Evolutionary conservation across 2,888 invertebrate genomes (phyloP), one percentile per base, ranked within the genome.

Genomic region (Amblyteles armatorius): DNA sequence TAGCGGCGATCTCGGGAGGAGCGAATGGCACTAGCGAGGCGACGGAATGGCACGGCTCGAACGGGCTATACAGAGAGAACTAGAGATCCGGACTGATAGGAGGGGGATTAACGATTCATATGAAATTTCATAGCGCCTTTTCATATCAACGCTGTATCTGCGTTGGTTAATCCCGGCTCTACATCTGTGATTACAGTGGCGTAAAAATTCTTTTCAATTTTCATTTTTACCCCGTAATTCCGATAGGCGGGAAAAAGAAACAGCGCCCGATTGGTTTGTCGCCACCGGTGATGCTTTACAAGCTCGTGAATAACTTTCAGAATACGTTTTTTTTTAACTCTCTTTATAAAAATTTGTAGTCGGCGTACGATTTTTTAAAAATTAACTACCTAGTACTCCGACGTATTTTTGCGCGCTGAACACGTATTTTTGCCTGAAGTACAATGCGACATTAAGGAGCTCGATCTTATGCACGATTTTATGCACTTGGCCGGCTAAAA

Each of bases 1-100:
- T 74, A 80, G 83, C 79, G 19, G 48, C 29, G 50, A 22, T 78
- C 69, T 79, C 65, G 63, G 33, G 79, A 79, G 63, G 40, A 72
- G 65, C 36, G 65, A 16, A 72, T 65, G 79, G 79, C 52, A 52
- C 72, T 65, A n/a, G 9, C 52, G 6, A 5, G 50, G 16, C 33
- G 36, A 13, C 22, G 6, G 48, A n/a, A 29, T 63, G 40, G 44
- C 19, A 26, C 19, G 13, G 44, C 44, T 44, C 44, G 44, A 44
- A 50, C 13, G 36, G 16, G 5, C 44, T 44, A 44, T 63, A 6
- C 16, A 67, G 57, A 57, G 57, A 74, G 22, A 76, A 13, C 13
- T 40, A 7, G 29, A 50, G 74, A 74, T 60, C 60, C 68, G 48
- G 36, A 68, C 48, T 60, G 81, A 76, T 81, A 36, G 60, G 36